Conservation (phyloP, 2,797 vertebrate genomes). For the Ataeniobius toweri region DNA sequence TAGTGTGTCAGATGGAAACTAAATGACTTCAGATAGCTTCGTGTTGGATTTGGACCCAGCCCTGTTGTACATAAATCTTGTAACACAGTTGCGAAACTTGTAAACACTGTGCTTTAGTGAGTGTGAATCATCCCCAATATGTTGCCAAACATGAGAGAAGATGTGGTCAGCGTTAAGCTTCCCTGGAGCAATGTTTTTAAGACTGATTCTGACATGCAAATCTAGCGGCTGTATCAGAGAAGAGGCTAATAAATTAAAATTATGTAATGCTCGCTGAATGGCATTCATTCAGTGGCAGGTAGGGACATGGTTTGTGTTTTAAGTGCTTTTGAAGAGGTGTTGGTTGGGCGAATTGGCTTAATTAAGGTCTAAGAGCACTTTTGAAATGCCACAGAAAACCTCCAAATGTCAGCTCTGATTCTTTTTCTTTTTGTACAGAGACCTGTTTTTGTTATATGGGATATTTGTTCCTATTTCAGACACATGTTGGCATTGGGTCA, state of each 20-base stretch:
- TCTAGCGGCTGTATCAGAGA: not conserved
- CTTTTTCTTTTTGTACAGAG: not conserved
- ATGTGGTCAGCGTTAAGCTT: not conserved
- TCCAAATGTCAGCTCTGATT: slow-evolving; percentile 1
- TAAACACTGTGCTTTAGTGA: not conserved
- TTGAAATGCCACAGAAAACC: slow-evolving; percentile 2
- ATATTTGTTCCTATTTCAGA: not conserved
- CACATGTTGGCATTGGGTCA: not conserved
- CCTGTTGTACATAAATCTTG: not conserved
- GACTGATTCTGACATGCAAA: slow-evolving; percentile 16
- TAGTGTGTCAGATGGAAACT: no score
- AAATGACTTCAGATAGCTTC: not conserved
- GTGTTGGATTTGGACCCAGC: not conserved
- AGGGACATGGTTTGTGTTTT: not conserved
- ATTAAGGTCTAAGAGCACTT: slow-evolving; percentile 6
- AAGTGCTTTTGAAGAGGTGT: not conserved
- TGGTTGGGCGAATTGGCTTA: not conserved
- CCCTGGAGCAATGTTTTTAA: slow-evolving; percentile 11
- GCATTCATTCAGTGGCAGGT: not conserved
- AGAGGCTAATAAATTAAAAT: not conserved
- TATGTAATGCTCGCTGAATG: not conserved
- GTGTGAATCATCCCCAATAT: not conserved
- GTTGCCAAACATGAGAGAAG: slow-evolving; percentile 20
- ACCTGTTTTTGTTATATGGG: not conserved
- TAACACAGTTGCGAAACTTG: not conserved